phyloP scores from a whole-genome alignment of 2,797 vertebrate genomes.

The Danio choprae region DNA sequence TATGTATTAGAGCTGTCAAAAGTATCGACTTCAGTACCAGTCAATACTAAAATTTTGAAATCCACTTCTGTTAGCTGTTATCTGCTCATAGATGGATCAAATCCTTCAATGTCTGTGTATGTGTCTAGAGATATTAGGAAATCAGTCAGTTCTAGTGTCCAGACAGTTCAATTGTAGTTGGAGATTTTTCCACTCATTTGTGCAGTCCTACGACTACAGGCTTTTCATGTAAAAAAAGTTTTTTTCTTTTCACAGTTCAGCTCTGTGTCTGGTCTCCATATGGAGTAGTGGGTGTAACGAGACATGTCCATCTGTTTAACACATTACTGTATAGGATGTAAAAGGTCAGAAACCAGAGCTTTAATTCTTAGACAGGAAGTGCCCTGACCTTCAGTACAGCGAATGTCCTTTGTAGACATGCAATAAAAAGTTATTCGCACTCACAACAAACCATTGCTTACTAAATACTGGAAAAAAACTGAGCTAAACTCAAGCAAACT shows the following conservation, averaged over 20 bases:
- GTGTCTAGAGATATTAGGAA: too few relatives aligned
- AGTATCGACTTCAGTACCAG: too few relatives aligned
- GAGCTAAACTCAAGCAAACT: slow-evolving; percentile 3
- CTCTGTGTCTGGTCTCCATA: slow-evolving; percentile 48
- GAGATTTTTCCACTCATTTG: not conserved
- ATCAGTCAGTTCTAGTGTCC: too few relatives aligned
- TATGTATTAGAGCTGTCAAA: too few relatives aligned
- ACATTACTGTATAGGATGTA: slow-evolving; percentile 24
- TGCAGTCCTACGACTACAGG: not conserved
- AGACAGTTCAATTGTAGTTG: not conserved
- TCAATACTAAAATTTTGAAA: too few relatives aligned
- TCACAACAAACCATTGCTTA: not conserved
- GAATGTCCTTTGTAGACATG: slow-evolving; percentile 1
- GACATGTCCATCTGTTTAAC: slow-evolving; percentile 52
- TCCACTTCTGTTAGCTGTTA: too few relatives aligned
- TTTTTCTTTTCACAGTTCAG: slow-evolving; percentile 15
- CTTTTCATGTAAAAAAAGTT: not conserved
- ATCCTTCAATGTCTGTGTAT: too few relatives aligned
- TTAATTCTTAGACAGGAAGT: slow-evolving; percentile 37
- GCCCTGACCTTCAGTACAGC: not conserved
- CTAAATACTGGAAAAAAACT: not conserved
- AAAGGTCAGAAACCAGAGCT: slow-evolving; percentile 33
- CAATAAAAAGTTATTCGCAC: slow-evolving; percentile 22
- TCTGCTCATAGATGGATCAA: too few relatives aligned
- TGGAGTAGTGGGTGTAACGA: slow-evolving; percentile 31